A percentile compares a stretch with the other conserved stretches of the same genome.
Evolutionary conservation across 2,797 vertebrate species (phyloP).

Genomic region (Tenualosa thibaudeaui): DNA sequence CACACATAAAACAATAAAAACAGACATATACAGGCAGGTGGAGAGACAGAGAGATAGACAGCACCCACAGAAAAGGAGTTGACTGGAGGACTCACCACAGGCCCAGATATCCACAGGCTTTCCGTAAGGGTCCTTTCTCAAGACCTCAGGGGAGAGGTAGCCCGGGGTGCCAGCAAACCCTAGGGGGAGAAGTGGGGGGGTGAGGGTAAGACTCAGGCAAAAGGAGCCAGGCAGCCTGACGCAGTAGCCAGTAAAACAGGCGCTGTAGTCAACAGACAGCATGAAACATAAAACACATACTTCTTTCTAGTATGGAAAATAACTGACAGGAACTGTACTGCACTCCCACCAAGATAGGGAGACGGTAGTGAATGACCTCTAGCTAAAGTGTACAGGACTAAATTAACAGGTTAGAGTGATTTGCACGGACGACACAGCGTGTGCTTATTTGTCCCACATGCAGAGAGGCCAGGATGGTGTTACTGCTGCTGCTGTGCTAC

Average conservation of each 20-base stretch:
- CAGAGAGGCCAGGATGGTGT: background rate
- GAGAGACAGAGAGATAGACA: background rate
- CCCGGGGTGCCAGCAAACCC: slow-evolving; percentile 98
- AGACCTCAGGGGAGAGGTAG: slow-evolving; percentile 95
- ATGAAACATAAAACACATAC: background rate
- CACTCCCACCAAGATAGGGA: background rate
- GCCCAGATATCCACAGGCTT: slow-evolving; percentile 99
- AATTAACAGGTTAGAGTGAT: background rate
- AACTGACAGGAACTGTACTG: too few relatives aligned
- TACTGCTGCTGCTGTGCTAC: background rate
- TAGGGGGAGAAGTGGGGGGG: slow-evolving; percentile 56
- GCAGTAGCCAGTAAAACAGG: background rate
- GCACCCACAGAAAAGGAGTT: background rate
- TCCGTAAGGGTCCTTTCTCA: slow-evolving; percentile 98
- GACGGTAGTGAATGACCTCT: background rate
- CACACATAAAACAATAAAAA: background rate
- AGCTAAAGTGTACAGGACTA: background rate
- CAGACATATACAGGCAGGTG: background rate
- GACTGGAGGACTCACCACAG: slow-evolving; percentile 85
- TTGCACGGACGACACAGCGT: background rate
- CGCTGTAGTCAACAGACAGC: background rate
- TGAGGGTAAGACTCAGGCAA: background rate
- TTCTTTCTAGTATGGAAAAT: too few relatives aligned
- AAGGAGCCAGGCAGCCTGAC: background rate
- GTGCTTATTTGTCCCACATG: background rate